Evolutionary conservation across 92 coral and sea anemone genomes (phyloP), one percentile per base, ranked within the genome.

Genomic region (Epizoanthus illoricatus): DNA sequence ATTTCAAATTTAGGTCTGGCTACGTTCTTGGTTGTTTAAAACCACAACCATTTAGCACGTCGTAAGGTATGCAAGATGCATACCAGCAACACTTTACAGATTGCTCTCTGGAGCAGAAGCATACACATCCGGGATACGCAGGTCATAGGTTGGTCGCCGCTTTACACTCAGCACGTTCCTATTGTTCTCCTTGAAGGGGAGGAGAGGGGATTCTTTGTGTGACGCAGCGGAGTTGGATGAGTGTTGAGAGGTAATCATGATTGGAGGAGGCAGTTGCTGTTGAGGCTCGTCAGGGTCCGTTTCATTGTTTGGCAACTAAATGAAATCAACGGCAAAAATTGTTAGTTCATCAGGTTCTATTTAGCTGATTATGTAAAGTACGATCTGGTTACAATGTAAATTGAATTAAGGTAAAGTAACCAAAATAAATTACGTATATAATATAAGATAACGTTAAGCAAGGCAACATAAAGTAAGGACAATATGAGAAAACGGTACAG

Each of bases 71-170:
- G 9, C 71, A 66, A 28, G 3, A 2, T 1, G 0, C 60, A 0
- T 47, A 3, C 15, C n/a, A 0, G 56, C 56, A 7, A 13, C 56
- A 52, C 15, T 52, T 41, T 61, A 76, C 39, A 78, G 82, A 70
- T 78, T 78, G 45, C 82, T 78, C 49, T 78, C 82, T 18, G 82
- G 82, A 42, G 82, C 82, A 62, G 82, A 62, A 18, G 71, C 82
- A 19, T 78, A 78, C 7, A 78, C 62, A 21, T 78, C 82, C n/a
- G 82, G 82, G 15, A 78, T 78, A 43, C 82, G 71, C 42, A 63
- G 2, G 82, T 64, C 82, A 23, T 78, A 43, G 17, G 82, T 58
- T 5, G 21, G 41, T 41, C 82, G 59, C 9, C 60, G 82, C 71
- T 78, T 78, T 21, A 43, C 19, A 49, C 82, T 63, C 17, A 78